phyloP scores from a whole-genome alignment of 2,888 invertebrate species.

The Hoplodrina ambigua region DNA sequence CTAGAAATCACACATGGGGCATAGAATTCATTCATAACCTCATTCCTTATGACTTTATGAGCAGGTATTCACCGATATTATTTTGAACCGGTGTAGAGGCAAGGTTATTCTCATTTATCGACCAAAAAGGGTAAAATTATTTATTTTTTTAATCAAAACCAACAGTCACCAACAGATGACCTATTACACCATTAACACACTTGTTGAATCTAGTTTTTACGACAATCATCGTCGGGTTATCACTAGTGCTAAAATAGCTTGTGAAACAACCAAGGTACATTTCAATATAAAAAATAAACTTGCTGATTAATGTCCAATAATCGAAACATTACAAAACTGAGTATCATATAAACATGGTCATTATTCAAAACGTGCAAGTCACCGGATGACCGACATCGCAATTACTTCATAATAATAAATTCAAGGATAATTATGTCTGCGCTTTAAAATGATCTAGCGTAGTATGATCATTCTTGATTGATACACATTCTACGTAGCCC shows the following conservation, averaged over 20 bases:
- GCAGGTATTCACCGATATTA: not conserved
- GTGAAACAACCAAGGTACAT: conserved; percentile 40
- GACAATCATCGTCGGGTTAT: conserved; percentile 36
- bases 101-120: not conserved
- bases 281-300: conserved; percentile 32
- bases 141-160: conserved; percentile 3
- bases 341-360: conserved; percentile 42
- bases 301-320: conserved; percentile 48
- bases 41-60: no score
- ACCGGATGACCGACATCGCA: conserved; percentile 43
- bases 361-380: conserved; percentile 48
- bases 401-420: conserved; percentile 54
- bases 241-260: conserved; percentile 35
- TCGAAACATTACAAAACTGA: conserved; percentile 40
- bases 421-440: conserved; percentile 59
- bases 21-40: not conserved
- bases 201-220: conserved; percentile 31
- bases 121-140: not conserved
- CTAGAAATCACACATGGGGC: no score
- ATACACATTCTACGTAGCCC: conserved; percentile 48
- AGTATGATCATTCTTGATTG: conserved; percentile 47
- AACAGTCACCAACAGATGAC: conserved; percentile 9
- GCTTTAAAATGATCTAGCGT: conserved; percentile 46
- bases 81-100: not conserved
- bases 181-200: conserved; percentile 38